Conservation (phyloP, 2,797 vertebrate species). For the Sphaeramia orbicularis region DNA sequence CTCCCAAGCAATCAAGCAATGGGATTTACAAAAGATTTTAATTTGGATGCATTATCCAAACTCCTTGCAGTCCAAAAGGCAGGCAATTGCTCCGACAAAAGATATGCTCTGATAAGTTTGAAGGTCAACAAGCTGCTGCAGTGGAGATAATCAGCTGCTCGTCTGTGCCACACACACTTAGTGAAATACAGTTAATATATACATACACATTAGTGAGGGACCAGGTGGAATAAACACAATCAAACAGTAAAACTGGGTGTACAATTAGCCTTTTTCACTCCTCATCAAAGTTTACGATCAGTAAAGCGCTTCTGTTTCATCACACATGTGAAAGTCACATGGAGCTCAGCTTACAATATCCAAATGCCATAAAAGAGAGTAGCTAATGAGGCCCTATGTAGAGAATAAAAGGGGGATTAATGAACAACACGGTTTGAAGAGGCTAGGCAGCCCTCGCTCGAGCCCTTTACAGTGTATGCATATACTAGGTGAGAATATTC, state of each 20-base stretch:
- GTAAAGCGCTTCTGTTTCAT: slow-evolving; percentile 60
- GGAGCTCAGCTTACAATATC: slow-evolving; percentile 57
- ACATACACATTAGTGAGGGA: slow-evolving; percentile 46
- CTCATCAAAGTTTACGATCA: slow-evolving; percentile 71
- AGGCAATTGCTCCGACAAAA: slow-evolving; percentile 77
- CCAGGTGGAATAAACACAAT: slow-evolving; percentile 66
- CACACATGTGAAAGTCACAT: slow-evolving; percentile 64
- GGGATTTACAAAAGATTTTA: slow-evolving; percentile 86
- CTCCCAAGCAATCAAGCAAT: slow-evolving; percentile 83
- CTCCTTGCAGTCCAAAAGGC: slow-evolving; percentile 77
- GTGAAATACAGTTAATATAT: slow-evolving; percentile 48
- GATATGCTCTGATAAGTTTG: slow-evolving; percentile 82
- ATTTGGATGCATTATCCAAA: slow-evolving; percentile 85
- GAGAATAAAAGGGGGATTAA: slow-evolving; percentile 79
- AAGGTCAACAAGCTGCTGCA: slow-evolving; percentile 84
- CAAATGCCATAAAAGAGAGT: slow-evolving; percentile 59
- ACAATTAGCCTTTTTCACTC: slow-evolving; percentile 61
- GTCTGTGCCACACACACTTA: slow-evolving; percentile 40
- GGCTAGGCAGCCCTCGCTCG: slow-evolving; percentile 53
- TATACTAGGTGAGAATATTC: slow-evolving; percentile 79
- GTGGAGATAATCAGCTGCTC: slow-evolving; percentile 73
- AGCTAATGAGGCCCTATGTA: slow-evolving; percentile 70
- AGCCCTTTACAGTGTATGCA: slow-evolving; percentile 60
- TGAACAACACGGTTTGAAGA: slow-evolving; percentile 71
- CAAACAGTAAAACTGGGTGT: slow-evolving; percentile 57